phyloP scores from a whole-genome alignment of 2,888 invertebrate genomes.

The Listrodromus nycthemerus region DNA sequence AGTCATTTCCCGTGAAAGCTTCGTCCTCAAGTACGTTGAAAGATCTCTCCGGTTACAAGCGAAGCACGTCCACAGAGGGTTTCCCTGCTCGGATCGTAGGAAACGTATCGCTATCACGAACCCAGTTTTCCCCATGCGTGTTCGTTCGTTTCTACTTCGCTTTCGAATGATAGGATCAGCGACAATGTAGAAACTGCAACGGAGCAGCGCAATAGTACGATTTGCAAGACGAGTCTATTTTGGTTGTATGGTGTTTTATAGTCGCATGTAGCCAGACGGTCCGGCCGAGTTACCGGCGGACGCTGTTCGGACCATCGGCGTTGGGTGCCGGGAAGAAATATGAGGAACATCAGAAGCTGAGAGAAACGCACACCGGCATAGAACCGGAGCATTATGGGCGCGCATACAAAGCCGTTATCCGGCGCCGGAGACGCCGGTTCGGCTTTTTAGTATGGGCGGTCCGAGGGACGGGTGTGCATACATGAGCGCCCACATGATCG shows the following conservation, averaged over 20 bases:
- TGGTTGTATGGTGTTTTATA: constrained; percentile 31
- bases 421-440: constrained; percentile 73
- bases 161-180: constrained; percentile 48
- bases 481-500: neutral
- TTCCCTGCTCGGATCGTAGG: constrained; percentile 7
- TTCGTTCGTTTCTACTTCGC: constrained; percentile 21
- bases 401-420: constrained; percentile 75
- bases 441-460: constrained; percentile 49
- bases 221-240: constrained; percentile 50
- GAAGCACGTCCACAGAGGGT: neutral
- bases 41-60: neutral
- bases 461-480: constrained; percentile 47
- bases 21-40: neutral
- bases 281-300: constrained; percentile 33
- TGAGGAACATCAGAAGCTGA: constrained; percentile 58
- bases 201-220: constrained; percentile 57
- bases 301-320: constrained; percentile 44
- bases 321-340: constrained; percentile 58
- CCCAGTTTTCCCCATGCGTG: constrained; percentile 38
- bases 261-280: neutral
- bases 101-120: constrained; percentile 46
- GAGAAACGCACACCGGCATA: constrained; percentile 48
- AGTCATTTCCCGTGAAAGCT: neutral
- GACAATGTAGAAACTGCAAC: constrained; percentile 1
- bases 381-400: constrained; percentile 69